Evolutionary conservation across 53 echinoderm and acorn worm genomes (phyloP).

Genomic region (Actinopyga echinites): DNA sequence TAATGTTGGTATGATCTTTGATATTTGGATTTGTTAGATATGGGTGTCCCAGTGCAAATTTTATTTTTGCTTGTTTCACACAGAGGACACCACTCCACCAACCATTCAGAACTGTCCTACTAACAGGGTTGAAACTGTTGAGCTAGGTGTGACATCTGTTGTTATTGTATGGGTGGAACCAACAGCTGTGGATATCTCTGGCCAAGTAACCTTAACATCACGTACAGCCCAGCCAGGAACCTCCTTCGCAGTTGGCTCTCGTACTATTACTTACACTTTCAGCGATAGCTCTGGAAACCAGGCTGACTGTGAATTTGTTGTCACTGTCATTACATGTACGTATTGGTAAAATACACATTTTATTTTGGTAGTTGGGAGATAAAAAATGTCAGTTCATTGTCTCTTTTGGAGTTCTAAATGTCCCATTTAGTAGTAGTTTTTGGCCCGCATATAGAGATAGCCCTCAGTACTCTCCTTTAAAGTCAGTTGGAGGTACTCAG

Average conservation of each 20-base stretch:
- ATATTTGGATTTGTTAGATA: no score
- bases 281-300: conserved; percentile 12
- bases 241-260: background rate
- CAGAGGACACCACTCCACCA: background rate
- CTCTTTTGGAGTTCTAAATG: no score
- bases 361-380: no score
- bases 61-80: no score
- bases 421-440: no score
- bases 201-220: background rate
- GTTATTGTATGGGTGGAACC: conserved; percentile 46
- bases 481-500: no score
- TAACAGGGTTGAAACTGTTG: conserved; percentile 34
- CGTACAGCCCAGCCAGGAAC: conserved; percentile 4
- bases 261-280: background rate
- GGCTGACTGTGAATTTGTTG: background rate
- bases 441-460: no score
- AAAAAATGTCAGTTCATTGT: no score
- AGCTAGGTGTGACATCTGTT: conserved; percentile 41
- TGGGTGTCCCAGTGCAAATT: no score
- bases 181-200: conserved; percentile 62
- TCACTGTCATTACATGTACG: background rate
- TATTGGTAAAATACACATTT: no score
- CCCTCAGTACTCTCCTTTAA: no score
- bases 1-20: no score
- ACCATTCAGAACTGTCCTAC: conserved; percentile 21